These are phyloP conservation scores for Eptatretus burgeri DNA, from an alignment of 2,113 vertebrate species.

Conservation along the genomic window DNA sequence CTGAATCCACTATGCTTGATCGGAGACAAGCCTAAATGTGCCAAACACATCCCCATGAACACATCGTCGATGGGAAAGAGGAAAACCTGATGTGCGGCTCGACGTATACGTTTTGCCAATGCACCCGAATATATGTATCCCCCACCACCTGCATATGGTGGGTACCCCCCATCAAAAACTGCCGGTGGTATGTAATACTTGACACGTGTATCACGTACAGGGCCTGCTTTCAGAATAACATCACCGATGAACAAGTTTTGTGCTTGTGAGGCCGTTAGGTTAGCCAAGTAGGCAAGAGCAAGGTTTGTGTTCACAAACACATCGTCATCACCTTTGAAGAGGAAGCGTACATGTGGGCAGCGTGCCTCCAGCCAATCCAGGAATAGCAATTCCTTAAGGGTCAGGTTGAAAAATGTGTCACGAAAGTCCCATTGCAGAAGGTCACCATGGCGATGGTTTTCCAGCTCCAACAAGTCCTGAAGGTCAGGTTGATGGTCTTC, in stretches of 20 bases:
- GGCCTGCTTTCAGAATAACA: conserved; percentile 21
- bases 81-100: conserved; percentile 17
- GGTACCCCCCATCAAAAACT: conserved; percentile 26
- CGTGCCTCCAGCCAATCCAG: conserved; percentile 21
- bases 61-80: conserved; percentile 36
- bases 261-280: conserved; percentile 10
- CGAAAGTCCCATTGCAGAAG: conserved; percentile 31
- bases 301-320: conserved; percentile 24
- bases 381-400: conserved; percentile 30
- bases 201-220: conserved; percentile 19
- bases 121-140: conserved; percentile 25
- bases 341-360: conserved; percentile 18
- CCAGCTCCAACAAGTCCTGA: conserved; percentile 18
- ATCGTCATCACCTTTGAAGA: conserved; percentile 36
- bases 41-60: conserved; percentile 28
- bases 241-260: conserved; percentile 23
- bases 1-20: conserved; percentile 21
- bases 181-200: conserved; percentile 31
- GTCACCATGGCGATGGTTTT: conserved; percentile 19
- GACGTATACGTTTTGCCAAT: conserved; percentile 16
- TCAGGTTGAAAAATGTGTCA: conserved; percentile 32
- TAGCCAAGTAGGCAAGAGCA: conserved; percentile 19
- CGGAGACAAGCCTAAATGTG: conserved; percentile 20
- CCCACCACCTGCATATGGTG: conserved; percentile 27
- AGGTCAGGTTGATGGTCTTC: conserved; percentile 20